A percentile compares a stretch with the other conserved stretches of the same genome.
Conservation (phyloP, 2,797 vertebrate genomes). For the Schizothorax lantsangensis region DNA sequence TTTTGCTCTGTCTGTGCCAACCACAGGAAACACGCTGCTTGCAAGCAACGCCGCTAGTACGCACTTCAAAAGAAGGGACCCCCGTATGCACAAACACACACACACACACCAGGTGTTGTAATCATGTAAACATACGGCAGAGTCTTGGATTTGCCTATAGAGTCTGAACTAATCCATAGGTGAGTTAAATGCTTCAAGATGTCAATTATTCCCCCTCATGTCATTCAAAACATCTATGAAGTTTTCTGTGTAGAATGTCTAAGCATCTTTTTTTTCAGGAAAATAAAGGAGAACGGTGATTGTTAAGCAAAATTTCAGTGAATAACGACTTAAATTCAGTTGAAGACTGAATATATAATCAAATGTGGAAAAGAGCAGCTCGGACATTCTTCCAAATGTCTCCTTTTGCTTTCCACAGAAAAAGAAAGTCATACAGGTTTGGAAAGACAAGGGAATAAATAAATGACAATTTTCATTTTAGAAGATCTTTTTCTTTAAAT, state of each 20-base stretch:
- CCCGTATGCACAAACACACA: slow-evolving; percentile 49
- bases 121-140: slow-evolving; percentile 53
- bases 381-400: not conserved
- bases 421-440: not conserved
- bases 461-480: not conserved
- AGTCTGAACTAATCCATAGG: slow-evolving; percentile 21
- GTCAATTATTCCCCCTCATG: not conserved
- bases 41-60: slow-evolving; percentile 54
- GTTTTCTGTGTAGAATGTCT: not conserved
- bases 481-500: not conserved
- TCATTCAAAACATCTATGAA: not conserved
- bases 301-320: not conserved
- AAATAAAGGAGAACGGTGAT: not conserved
- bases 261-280: no score
- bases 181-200: not conserved
- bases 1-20: slow-evolving; percentile 45
- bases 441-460: slow-evolving; percentile 10
- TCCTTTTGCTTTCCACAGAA: not conserved
- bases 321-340: not conserved
- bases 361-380: slow-evolving; percentile 15
- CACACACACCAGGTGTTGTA: slow-evolving; percentile 56
- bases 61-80: slow-evolving; percentile 60
- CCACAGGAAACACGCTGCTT: slow-evolving; percentile 62
- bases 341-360: not conserved
- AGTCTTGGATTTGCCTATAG: slow-evolving; percentile 23